These are phyloP conservation scores for Rhabdophis nuchalis DNA, from an alignment of 2,797 vertebrate genomes.

Conservation along the genomic window DNA sequence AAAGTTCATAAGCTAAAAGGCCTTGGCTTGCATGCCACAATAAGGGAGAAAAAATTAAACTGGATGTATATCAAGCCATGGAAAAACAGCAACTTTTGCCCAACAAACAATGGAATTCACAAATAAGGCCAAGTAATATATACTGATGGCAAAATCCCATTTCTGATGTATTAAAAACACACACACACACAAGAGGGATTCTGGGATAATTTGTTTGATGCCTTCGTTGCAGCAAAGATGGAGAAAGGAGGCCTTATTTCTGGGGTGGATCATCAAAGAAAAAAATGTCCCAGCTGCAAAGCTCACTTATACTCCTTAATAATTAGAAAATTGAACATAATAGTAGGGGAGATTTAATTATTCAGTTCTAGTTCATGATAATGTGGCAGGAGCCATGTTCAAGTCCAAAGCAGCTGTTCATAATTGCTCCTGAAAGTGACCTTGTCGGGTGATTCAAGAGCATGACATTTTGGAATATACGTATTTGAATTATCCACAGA, in stretches of 20 bases:
- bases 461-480: neutral
- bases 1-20: neutral
- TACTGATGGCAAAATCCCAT: neutral
- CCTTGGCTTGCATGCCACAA: neutral
- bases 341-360: neutral
- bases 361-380: neutral
- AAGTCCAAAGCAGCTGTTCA: neutral
- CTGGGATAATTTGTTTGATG: neutral
- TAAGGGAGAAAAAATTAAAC: neutral
- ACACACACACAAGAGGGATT: neutral
- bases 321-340: neutral
- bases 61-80: neutral
- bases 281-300: neutral
- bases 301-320: neutral
- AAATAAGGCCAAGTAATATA: neutral
- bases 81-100: neutral
- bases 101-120: neutral
- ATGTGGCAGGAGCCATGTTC: neutral
- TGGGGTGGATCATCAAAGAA: neutral
- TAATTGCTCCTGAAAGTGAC: neutral
- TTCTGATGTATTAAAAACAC: neutral
- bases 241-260: neutral
- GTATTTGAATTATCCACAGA: neutral
- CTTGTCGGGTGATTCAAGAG: neutral
- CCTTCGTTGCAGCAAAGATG: neutral